Evolutionary conservation across 2,113 vertebrate species (phyloP).

Genomic region (Saccopteryx bilineata): DNA sequence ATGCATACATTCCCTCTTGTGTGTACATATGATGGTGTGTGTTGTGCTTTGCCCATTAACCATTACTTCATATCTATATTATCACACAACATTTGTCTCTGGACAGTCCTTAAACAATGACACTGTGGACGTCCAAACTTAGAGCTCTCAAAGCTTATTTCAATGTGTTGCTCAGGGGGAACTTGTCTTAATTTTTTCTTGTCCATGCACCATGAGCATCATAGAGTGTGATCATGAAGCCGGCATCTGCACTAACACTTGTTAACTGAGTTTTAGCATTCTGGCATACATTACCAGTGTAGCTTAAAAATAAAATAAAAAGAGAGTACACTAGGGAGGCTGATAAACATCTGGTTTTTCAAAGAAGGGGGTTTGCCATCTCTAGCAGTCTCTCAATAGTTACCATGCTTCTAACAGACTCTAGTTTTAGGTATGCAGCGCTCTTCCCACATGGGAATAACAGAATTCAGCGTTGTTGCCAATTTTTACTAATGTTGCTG

Average conservation of each 20-base stretch:
- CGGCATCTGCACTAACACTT: neutral
- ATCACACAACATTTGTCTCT: neutral
- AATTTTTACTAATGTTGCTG: neutral
- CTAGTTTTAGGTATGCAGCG: neutral
- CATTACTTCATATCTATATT: neutral
- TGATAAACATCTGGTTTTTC: neutral
- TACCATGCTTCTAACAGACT: neutral
- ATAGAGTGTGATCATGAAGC: no score
- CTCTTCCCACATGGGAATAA: neutral
- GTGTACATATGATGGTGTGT: no score
- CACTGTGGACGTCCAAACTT: no score
- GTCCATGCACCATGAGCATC: fast-evolving
- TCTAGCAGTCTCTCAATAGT: neutral
- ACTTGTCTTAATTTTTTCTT: neutral
- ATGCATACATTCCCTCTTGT: fast-evolving
- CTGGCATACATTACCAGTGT: neutral
- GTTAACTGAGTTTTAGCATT: neutral
- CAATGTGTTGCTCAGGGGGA: no score
- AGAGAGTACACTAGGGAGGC: neutral
- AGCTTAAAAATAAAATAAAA: neutral
- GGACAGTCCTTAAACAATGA: neutral
- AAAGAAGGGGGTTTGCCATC: neutral
- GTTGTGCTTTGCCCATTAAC: neutral
- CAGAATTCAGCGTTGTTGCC: neutral
- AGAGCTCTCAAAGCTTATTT: neutral